These are phyloP conservation scores for Hippocampus comes DNA, from an alignment of 2,113 vertebrate genomes.

Conservation along the genomic window DNA sequence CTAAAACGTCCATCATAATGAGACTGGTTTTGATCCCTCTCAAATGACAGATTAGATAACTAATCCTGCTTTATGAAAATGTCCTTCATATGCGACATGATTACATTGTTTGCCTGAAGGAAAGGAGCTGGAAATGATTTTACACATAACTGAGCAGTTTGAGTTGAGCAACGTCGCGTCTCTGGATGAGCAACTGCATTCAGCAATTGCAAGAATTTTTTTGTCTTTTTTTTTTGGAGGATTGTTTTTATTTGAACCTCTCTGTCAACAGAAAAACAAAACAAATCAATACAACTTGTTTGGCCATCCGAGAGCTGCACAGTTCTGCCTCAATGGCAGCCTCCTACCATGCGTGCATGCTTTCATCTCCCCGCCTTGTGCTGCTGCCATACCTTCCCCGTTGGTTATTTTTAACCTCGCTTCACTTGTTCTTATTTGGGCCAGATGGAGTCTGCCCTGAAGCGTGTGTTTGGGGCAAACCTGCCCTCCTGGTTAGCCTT, in stretches of 20 bases:
- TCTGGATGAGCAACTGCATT: conserved; percentile 23
- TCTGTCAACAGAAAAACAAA: conserved; percentile 29
- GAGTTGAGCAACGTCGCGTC: conserved; percentile 1
- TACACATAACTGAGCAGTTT: background rate
- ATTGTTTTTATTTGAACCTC: conserved; percentile 45
- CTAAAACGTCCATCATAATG: conserved; percentile 30
- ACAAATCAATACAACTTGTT: conserved; percentile 56
- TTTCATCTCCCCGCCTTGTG: conserved; percentile 53
- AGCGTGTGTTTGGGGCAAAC: conserved; percentile 64
- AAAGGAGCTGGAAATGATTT: conserved; percentile 34
- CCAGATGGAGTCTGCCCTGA: conserved; percentile 65
- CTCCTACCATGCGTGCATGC: conserved; percentile 22
- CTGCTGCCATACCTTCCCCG: conserved; percentile 58
- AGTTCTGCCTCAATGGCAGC: conserved; percentile 39
- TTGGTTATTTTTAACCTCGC: conserved; percentile 66
- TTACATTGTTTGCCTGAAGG: conserved; percentile 28
- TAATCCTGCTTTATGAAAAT: conserved; percentile 59
- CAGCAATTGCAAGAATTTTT: conserved; percentile 24
- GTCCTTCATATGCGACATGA: conserved; percentile 37
- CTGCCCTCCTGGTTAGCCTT: conserved; percentile 59
- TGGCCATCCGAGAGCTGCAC: conserved; percentile 28
- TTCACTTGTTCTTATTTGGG: conserved; percentile 62
- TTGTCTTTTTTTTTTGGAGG: conserved; percentile 24
- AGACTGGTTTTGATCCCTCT: conserved; percentile 46
- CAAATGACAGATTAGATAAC: conserved; percentile 56